A percentile compares a stretch with the other conserved stretches of the same genome.
Evolutionary conservation across 1,140 invertebrate genomes (phyloP).

Genomic region (Drosophila mayri): DNA sequence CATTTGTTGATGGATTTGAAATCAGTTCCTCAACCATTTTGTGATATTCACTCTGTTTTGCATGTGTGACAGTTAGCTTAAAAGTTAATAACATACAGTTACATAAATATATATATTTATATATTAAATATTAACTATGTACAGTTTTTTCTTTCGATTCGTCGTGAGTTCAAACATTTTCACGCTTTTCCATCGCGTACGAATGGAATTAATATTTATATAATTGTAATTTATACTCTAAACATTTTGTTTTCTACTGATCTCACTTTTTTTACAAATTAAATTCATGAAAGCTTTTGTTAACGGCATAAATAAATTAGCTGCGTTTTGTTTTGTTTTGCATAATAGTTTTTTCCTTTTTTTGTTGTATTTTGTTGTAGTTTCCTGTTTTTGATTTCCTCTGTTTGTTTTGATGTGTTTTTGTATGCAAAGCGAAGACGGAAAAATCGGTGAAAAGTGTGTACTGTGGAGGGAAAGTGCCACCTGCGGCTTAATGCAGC

Average conservation of each 20-base stretch:
- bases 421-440: slow-evolving; percentile 72
- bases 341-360: slow-evolving; percentile 4
- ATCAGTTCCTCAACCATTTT: slow-evolving; percentile 26
- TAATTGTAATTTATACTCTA: slow-evolving; percentile 41
- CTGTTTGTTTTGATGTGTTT: slow-evolving; percentile 41
- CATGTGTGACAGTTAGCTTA: slow-evolving; percentile 60
- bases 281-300: slow-evolving; percentile 79
- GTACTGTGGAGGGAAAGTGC: slow-evolving; percentile 36
- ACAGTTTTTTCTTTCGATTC: slow-evolving; percentile 44
- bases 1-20: slow-evolving; percentile 24
- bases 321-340: slow-evolving; percentile 33
- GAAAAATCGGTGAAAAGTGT: slow-evolving; percentile 72
- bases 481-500: slow-evolving; percentile 64
- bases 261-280: slow-evolving; percentile 60
- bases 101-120: slow-evolving; percentile 51
- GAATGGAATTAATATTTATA: slow-evolving; percentile 13
- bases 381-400: slow-evolving; percentile 35
- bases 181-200: slow-evolving; percentile 14
- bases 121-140: slow-evolving; percentile 73
- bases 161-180: slow-evolving; percentile 53
- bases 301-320: slow-evolving; percentile 74
- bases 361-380: slow-evolving; percentile 7
- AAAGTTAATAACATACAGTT: slow-evolving; percentile 76
- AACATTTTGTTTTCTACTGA: slow-evolving; percentile 43
- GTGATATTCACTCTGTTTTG: slow-evolving; percentile 40